Evolutionary conservation across 2,797 vertebrate species (phyloP).

Genomic region (Gymnoscopelus braueri): DNA sequence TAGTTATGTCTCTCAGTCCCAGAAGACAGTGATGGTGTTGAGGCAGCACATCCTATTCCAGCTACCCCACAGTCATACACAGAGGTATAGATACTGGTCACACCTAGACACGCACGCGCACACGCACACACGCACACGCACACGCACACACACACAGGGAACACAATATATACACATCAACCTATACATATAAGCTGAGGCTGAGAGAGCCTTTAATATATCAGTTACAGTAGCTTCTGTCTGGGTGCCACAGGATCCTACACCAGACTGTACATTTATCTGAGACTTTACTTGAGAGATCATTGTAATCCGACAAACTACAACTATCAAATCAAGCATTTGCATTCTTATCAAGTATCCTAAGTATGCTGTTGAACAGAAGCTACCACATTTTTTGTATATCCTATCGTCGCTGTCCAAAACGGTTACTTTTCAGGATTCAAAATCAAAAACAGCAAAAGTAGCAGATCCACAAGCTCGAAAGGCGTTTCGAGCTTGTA

Average conservation of each 20-base stretch:
- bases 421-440: too few relatives aligned
- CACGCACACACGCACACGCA: constrained; percentile 15
- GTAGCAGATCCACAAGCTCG: too few relatives aligned
- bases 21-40: constrained; percentile 53
- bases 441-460: too few relatives aligned
- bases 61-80: constrained; percentile 47
- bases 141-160: not conserved
- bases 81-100: constrained; percentile 44
- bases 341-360: not conserved
- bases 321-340: not conserved
- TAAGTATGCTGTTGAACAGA: not conserved
- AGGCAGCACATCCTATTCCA: constrained; percentile 70
- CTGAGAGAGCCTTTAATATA: constrained; percentile 1
- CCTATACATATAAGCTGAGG: constrained; percentile 2
- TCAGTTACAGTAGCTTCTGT: not conserved
- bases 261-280: not conserved
- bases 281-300: not conserved
- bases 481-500: too few relatives aligned
- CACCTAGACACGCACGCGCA: constrained; percentile 66
- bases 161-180: not conserved
- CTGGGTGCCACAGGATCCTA: not conserved
- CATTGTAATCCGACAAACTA: not conserved
- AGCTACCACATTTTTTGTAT: not conserved
- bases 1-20: constrained; percentile 71
- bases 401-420: too few relatives aligned